Evolutionary conservation across 2,113 vertebrate genomes (phyloP), one percentile per base, ranked within the genome.

Genomic region (Calidris pugnax): DNA sequence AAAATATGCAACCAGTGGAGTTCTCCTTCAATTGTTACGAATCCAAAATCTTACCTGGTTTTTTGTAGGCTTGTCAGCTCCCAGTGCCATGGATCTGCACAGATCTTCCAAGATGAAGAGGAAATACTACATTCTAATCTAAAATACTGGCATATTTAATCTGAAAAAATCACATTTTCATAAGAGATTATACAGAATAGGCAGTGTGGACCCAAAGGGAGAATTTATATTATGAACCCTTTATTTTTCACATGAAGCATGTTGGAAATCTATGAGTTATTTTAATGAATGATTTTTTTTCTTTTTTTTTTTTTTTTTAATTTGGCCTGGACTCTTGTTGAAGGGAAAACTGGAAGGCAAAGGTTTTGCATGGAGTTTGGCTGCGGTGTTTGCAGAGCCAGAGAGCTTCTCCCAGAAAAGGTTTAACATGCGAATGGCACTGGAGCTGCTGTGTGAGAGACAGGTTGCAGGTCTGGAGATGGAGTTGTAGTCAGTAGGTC

Each of bases 401-500:
- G 62, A 64, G 53, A 9, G 6, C n/a, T 75, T 79, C 35, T 85
- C 21, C 26, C 33, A 57, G 45, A 48, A 22, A 2, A 39, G n/a
- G 63, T 20, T 50, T 66, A 41, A 18, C 37, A 6, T 6, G 28
- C 0, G 28, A 88, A 55, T 47, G 57, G 14, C 63, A 43, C 23
- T 39, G 55, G 59, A 76, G 16, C 23, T 89, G 30, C 55, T 69
- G 22, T 33, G 48, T 51, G 47, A 53, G 51, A 35, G 30, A 12
- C 45, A 33, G 62, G 35, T 10, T 39, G 55, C 37, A 33, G 14
- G 28, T 77, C 57, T 77, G 59, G 78, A 56, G 43, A 26, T 15
- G 0, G 9, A 60, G 67, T 4, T 87, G 35, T 48, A 56, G 59
- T 50, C 0, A 0, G 41, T 50, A 4, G 0, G 15, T 63, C n/a